Base-by-base conservation (phyloP, 2,888 invertebrate species). In the Formica aserva region DNA sequence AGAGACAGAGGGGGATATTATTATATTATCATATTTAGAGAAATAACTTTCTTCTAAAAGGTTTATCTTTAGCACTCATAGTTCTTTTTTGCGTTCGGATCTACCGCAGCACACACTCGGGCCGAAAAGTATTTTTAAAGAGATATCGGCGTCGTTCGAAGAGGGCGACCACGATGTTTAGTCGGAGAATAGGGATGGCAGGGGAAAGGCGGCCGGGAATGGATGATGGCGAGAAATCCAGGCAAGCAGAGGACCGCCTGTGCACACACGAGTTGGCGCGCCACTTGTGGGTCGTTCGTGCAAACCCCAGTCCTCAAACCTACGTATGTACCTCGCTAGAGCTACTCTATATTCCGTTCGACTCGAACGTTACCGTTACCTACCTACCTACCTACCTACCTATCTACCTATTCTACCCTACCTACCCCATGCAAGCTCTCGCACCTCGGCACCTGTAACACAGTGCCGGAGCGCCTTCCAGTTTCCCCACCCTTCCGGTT, bases 291-390 rank as follows among this genome's bases (percentile, higher is more conserved):
- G 87, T 91, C 89, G 89, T 88, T 86, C 90, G 80, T 86, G 86
- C 86, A 91, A 91, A 88, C 89, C 85, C 86, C 81, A 84, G 83
- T 69, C 83, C 84, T 85, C 67, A 80, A 84, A 87, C 66, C 83
- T 86, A 86, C 87, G 77, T 86, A 87, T 55, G 77, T 72, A 72
- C 85, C 65, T 84, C 86, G 32, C 72, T 71, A 71, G 57, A 60
- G 60, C 90, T 88, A 91, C 92, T 92, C 92, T 92, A 91, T 92
- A 92, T 92, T 92, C 92, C 90, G 88, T 90, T 91, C 92, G 91
- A 91, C 72, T 78, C 90, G 88, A 90, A 86, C 90, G 91, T 92
- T 89, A 89, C 90, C 87, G 89, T 87, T 87, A 84, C 81, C 69
- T 52, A 52, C 80, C 26, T 65, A 32, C 83, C 69, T 87, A 84